phyloP scores from a whole-genome alignment of 1,140 invertebrate species.

The Drosophila neocordata region DNA sequence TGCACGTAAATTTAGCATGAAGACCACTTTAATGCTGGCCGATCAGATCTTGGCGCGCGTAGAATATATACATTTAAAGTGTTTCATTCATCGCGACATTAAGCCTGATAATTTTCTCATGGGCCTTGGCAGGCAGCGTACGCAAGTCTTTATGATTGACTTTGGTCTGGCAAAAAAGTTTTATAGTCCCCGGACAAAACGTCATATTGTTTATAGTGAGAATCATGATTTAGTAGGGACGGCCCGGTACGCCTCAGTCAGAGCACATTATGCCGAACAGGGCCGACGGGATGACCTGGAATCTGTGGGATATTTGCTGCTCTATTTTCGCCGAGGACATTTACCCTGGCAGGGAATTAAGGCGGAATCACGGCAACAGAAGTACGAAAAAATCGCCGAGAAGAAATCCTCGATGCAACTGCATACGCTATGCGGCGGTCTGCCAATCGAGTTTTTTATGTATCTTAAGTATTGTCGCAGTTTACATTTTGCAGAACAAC shows the following conservation, averaged over 20 bases:
- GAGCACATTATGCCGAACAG: conserved; percentile 94
- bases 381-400: conserved; percentile 97
- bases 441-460: conserved; percentile 96
- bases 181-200: conserved; percentile 90
- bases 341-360: conserved; percentile 95
- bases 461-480: conserved; percentile 97
- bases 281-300: conserved; percentile 96
- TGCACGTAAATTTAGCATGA: conserved; percentile 94
- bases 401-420: conserved; percentile 96
- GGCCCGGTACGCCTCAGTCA: conserved; percentile 96
- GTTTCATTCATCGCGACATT: conserved; percentile 95
- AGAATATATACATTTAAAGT: conserved; percentile 95
- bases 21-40: conserved; percentile 96
- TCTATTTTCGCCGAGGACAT: conserved; percentile 94
- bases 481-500: conserved; percentile 94
- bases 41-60: conserved; percentile 94
- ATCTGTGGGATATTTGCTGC: conserved; percentile 95
- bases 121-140: conserved; percentile 95
- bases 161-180: conserved; percentile 97
- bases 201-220: conserved; percentile 93
- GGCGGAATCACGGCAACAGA: conserved; percentile 95
- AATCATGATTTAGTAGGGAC: conserved; percentile 97
- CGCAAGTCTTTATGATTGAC: conserved; percentile 96
- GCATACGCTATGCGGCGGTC: conserved; percentile 93
- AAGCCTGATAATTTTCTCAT: conserved; percentile 98